A percentile compares a stretch with the other conserved stretches of the same genome.
These are phyloP conservation scores for Nycticebus coucang DNA, from an alignment of 2,113 vertebrate species.

Conservation along the genomic window DNA sequence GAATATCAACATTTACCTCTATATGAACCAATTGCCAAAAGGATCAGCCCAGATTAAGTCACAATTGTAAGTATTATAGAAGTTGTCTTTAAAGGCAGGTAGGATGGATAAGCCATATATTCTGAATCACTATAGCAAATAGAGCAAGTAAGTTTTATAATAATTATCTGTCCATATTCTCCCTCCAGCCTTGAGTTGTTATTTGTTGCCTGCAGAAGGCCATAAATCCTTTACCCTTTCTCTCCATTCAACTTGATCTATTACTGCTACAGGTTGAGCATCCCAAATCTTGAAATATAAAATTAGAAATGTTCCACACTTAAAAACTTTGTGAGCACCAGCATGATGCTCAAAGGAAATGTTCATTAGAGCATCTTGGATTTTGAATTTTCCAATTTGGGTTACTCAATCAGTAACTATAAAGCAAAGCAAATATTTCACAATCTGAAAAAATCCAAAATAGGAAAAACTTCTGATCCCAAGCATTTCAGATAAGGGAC, in stretches of 20 bases:
- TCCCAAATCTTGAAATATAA: not conserved
- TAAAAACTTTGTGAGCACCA: not conserved
- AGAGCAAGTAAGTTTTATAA: not conserved
- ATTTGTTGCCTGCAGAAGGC: not conserved
- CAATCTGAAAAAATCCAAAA: not conserved
- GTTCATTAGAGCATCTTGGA: not conserved
- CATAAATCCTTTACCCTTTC: not conserved
- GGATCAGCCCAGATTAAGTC: constrained; percentile 91
- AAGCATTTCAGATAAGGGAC: not conserved
- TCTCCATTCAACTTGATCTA: no score
- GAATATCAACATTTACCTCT: constrained; percentile 90
- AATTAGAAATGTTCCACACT: not conserved
- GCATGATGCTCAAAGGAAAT: not conserved
- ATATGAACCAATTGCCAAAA: constrained; percentile 95
- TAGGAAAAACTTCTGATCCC: not conserved
- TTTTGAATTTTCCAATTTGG: not conserved
- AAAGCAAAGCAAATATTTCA: not conserved
- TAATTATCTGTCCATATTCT: not conserved
- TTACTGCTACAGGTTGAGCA: not conserved
- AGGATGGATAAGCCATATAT: not conserved
- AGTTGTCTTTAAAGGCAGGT: constrained; percentile 25
- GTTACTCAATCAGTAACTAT: not conserved
- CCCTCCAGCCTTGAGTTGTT: not conserved
- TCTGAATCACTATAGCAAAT: not conserved
- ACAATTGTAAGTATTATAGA: constrained; percentile 86